Percentiles rank a stretch among this genome's conserved stretches.
Conservation (phyloP, 2,113 vertebrate species). For the Seriola quinqueradiata region DNA sequence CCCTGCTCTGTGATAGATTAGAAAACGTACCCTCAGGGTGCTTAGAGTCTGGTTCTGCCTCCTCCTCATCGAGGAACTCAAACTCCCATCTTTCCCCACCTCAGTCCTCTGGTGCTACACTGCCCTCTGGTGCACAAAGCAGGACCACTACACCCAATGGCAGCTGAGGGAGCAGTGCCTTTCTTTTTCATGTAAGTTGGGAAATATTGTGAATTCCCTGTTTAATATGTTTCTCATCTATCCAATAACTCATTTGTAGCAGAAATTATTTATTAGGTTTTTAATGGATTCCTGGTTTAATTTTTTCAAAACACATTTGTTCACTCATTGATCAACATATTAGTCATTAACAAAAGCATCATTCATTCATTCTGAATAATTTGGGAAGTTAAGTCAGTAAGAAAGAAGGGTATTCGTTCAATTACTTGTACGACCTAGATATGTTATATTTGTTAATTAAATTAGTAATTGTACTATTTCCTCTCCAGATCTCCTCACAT, state of each 20-base stretch:
- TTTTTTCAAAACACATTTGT: neutral
- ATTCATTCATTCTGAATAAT: neutral
- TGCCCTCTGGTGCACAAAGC: slow-evolving; percentile 57
- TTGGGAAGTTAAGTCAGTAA: neutral
- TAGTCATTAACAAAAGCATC: neutral
- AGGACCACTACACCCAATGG: neutral
- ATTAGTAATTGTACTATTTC: slow-evolving; percentile 5
- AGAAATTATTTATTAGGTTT: neutral
- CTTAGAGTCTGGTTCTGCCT: slow-evolving; percentile 2
- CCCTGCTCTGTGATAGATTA: slow-evolving; percentile 34
- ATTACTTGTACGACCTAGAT: neutral
- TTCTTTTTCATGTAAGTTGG: slow-evolving; percentile 61
- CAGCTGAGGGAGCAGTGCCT: slow-evolving; percentile 84
- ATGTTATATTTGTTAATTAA: neutral
- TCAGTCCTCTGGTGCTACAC: slow-evolving; percentile 33
- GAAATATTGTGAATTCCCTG: neutral
- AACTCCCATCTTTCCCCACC: slow-evolving; percentile 24
- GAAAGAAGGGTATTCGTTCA: neutral
- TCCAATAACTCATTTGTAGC: neutral
- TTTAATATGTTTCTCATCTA: neutral
- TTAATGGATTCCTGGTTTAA: neutral
- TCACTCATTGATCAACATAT: neutral
- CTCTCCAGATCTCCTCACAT: slow-evolving; percentile 33
- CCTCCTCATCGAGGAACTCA: slow-evolving; percentile 30
- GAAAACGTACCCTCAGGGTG: neutral